Base-by-base conservation (phyloP, 2,888 invertebrate genomes). In the Aquatica leii region DNA sequence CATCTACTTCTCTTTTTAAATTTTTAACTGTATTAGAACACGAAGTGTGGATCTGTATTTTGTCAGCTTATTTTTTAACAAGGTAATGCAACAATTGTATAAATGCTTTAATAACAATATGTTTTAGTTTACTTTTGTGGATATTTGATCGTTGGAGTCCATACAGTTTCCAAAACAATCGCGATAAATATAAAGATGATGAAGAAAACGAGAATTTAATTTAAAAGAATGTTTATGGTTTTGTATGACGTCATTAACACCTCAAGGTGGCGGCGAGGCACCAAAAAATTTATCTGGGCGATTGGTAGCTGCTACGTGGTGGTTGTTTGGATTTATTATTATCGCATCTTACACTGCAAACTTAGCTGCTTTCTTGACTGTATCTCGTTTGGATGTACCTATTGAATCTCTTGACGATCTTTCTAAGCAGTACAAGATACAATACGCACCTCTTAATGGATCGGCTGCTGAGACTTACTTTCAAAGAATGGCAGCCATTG, bases 291-390 rank as follows among this genome's bases (percentile, higher is more conserved):
- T 98, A 0, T 97, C 97, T 0, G 98, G 98, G 0, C 87, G 98
- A 52, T 83, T 98, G 9, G 91, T 98, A 0, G 98, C 98, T 0
- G 98, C 98, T 1, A 98, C 98, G 0, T 98, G 97, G 98, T 98
- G 98, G 98, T 84, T 98, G 18, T 98, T 98, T 82, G 97, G 98
- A 0, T 98, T 98, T 81, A 98, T 98, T 78, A 97, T 98, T 70
- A 98, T 98, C 77, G 98, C 98, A 1, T 97, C 97, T 0, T 98
- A 98, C 82, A 98, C 98, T 0, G 98, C 98, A 0, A 98, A 98
- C 82, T 85, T 98, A 77, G 98, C 98, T 1, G 98, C 98, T 0
- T 98, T 98, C 79, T 85, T 98, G 60, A 98, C 98, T 0, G 95
- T 95, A 0, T 97, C 96, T 0, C 88, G 97, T 14, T 84, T 97